Conservation (phyloP, 2,888 invertebrate species). For the Drosophila colorata region DNA sequence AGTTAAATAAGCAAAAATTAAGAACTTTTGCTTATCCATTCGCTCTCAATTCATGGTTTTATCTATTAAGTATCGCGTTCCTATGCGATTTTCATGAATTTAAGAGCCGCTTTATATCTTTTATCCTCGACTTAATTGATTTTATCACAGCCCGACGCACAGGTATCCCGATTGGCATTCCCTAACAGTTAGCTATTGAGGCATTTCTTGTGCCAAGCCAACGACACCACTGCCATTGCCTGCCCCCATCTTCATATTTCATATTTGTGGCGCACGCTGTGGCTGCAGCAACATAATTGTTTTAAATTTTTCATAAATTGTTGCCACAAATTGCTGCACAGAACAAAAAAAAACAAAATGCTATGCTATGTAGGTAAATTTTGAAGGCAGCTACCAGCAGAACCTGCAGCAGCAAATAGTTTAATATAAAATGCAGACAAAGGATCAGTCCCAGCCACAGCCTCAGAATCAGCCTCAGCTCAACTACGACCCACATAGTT, state of each 20-base stretch:
- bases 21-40: no score
- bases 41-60: no score
- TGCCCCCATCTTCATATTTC: slow-evolving; percentile 11
- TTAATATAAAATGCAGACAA: slow-evolving; percentile 74
- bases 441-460: slow-evolving; percentile 36
- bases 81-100: background rate
- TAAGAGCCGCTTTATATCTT: background rate
- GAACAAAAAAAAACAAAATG: slow-evolving; percentile 22
- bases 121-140: background rate
- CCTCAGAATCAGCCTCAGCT: slow-evolving; percentile 12
- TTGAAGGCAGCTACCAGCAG: slow-evolving; percentile 28
- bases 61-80: background rate
- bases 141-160: background rate
- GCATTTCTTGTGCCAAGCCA: slow-evolving; percentile 13
- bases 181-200: background rate
- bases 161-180: background rate
- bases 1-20: no score
- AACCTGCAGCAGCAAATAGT: slow-evolving; percentile 60
- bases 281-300: slow-evolving; percentile 66
- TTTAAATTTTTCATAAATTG: slow-evolving; percentile 71
- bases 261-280: slow-evolving; percentile 37
- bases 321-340: slow-evolving; percentile 57
- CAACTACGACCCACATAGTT: slow-evolving; percentile 52
- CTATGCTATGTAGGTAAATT: slow-evolving; percentile 38
- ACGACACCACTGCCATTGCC: slow-evolving; percentile 4